Evolutionary conservation across 2,797 vertebrate species (phyloP).

Genomic region (Oryzias dopingdopingensis): DNA sequence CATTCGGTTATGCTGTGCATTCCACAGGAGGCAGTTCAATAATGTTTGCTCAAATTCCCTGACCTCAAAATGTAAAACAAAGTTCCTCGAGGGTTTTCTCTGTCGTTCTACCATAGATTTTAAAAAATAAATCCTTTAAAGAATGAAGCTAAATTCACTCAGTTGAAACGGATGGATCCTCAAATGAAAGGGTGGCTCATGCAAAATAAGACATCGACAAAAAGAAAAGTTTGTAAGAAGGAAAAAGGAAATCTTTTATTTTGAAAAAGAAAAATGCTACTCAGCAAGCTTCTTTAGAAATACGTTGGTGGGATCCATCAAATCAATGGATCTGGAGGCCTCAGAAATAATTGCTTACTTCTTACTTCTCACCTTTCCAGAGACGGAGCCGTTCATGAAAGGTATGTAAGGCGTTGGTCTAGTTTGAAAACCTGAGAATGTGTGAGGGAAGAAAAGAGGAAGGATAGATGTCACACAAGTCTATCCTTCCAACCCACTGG

Average conservation of each 20-base stretch:
- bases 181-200: constrained; percentile 56
- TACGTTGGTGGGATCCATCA: constrained; percentile 55
- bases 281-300: background rate
- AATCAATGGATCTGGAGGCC: constrained; percentile 38
- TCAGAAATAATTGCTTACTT: constrained; percentile 47
- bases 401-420: constrained; percentile 42
- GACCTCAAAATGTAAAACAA: constrained; percentile 50
- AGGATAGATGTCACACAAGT: constrained; percentile 41
- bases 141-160: constrained; percentile 20
- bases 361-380: constrained; percentile 7
- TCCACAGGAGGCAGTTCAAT: constrained; percentile 56
- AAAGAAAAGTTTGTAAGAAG: constrained; percentile 27
- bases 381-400: constrained; percentile 25
- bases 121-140: too few species aligned
- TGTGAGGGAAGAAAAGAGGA: constrained; percentile 32
- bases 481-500: constrained; percentile 39
- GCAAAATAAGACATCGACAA: constrained; percentile 47
- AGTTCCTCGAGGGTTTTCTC: constrained; percentile 37
- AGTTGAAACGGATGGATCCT: constrained; percentile 28
- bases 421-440: constrained; percentile 45
- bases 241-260: constrained; percentile 32
- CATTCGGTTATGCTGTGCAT: constrained; percentile 60
- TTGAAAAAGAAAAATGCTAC: constrained; percentile 47
- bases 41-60: constrained; percentile 63
- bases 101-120: constrained; percentile 8